Evolutionary conservation across 30 jellyfish, hydroid and myxozoan genomes (phyloP).

Genomic region (Aurelia sp.): DNA sequence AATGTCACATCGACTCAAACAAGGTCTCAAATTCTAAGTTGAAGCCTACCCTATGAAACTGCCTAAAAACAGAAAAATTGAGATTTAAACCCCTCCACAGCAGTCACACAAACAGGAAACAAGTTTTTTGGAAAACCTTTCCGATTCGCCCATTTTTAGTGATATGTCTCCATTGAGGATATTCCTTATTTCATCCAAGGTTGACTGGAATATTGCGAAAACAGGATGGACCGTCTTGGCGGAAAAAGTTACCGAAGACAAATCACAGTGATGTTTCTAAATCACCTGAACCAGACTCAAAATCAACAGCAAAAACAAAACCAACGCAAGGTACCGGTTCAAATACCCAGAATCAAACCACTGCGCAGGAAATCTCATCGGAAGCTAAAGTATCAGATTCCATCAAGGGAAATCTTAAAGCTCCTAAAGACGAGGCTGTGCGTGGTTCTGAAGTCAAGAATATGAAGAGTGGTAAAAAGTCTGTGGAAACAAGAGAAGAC

Average conservation of each 20-base stretch:
- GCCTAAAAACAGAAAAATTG: no score
- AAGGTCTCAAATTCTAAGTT: no score
- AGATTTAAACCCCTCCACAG: no score
- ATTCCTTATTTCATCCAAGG: conserved; percentile 24
- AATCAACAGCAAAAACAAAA: background rate
- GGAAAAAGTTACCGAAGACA: conserved; percentile 62
- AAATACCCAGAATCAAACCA: no score
- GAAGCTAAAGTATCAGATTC: no score
- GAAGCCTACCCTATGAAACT: no score
- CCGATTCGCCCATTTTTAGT: no score
- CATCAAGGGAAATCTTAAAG: background rate
- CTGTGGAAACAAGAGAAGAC: conserved; percentile 33
- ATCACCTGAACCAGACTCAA: background rate
- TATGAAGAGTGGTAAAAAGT: background rate
- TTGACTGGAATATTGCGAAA: conserved; percentile 24
- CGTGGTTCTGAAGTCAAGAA: background rate
- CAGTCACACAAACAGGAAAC: no score
- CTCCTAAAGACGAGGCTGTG: background rate
- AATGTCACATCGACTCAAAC: no score
- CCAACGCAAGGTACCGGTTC: no score
- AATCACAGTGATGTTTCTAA: background rate
- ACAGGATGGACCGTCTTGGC: conserved; percentile 79
- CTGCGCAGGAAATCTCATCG: no score
- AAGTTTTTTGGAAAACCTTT: no score
- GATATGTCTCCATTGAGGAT: background rate